phyloP scores from a whole-genome alignment of 2,797 vertebrate genomes.

The Coranthus polyacanthus region DNA sequence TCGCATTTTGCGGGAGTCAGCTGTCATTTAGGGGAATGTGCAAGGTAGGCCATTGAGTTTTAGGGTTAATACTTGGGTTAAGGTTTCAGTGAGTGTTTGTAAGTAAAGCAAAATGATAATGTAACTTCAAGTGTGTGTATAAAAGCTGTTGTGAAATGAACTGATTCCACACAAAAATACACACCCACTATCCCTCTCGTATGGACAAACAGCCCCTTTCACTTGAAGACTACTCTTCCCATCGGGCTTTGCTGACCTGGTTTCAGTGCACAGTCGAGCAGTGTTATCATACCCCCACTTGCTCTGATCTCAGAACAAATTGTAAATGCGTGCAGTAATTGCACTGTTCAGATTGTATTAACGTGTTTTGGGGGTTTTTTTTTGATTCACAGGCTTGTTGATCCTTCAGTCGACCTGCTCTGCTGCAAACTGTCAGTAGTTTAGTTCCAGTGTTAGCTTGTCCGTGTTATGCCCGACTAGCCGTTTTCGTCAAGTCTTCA shows the following conservation, averaged over 20 bases:
- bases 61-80: too few species aligned
- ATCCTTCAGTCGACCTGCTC: conserved; percentile 41
- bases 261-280: conserved; percentile 62
- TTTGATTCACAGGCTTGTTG: conserved; percentile 62
- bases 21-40: too few species aligned
- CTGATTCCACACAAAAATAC: too few species aligned
- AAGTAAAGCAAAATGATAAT: too few species aligned
- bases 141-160: too few species aligned
- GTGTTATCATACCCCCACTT: conserved; percentile 53
- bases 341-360: conserved; percentile 45
- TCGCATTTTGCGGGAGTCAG: too few species aligned
- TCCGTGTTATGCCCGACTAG: conserved; percentile 8
- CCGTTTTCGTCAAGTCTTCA: conserved; percentile 13
- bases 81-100: too few species aligned
- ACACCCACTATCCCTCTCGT: too few species aligned
- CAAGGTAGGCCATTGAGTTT: too few species aligned
- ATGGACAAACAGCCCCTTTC: conserved; percentile 36
- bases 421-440: conserved; percentile 26
- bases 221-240: conserved; percentile 65
- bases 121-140: too few species aligned
- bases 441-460: conserved; percentile 29
- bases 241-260: conserved; percentile 75
- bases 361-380: conserved; percentile 17
- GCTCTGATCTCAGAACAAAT: conserved; percentile 54
- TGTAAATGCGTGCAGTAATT: conserved; percentile 31